A percentile compares a stretch with the other conserved stretches of the same genome.
phyloP scores from a whole-genome alignment of 2,888 invertebrate genomes.

The Apodemia duryi region DNA sequence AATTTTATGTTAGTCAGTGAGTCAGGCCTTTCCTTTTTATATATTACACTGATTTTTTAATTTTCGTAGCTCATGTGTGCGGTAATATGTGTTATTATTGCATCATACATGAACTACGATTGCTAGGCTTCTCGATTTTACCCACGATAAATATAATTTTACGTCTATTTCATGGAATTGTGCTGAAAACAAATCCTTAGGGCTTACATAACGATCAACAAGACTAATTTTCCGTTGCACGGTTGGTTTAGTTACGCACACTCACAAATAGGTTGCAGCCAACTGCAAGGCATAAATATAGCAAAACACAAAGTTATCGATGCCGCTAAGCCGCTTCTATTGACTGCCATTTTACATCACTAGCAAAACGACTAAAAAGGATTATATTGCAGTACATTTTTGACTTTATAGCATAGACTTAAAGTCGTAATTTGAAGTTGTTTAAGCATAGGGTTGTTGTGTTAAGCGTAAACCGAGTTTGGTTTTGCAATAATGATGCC shows the following conservation, averaged over 20 bases:
- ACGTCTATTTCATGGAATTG: constrained; percentile 8
- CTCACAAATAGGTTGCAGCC: constrained; percentile 56
- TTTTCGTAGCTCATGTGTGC: too few species aligned
- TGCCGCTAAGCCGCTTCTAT: constrained; percentile 71
- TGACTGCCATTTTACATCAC: constrained; percentile 54
- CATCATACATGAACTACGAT: not conserved
- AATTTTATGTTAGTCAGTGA: too few species aligned
- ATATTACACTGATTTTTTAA: too few species aligned
- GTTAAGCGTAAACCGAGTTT: constrained; percentile 45
- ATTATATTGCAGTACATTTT: constrained; percentile 30
- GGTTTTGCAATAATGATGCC: constrained; percentile 63
- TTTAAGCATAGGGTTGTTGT: constrained; percentile 35
- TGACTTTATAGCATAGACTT: constrained; percentile 32
- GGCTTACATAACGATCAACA: constrained; percentile 25
- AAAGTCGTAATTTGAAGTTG: constrained; percentile 34
- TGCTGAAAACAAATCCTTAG: constrained; percentile 26
- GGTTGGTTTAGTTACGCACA: constrained; percentile 32
- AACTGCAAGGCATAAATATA: constrained; percentile 67
- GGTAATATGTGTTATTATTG: not conserved
- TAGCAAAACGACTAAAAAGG: constrained; percentile 45
- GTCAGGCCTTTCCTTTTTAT: too few species aligned
- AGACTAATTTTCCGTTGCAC: constrained; percentile 32
- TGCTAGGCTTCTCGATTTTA: not conserved
- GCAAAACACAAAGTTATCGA: constrained; percentile 74
- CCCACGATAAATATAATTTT: not conserved